phyloP scores from a whole-genome alignment of 2,888 invertebrate genomes.

The Horisme vitalbata region DNA sequence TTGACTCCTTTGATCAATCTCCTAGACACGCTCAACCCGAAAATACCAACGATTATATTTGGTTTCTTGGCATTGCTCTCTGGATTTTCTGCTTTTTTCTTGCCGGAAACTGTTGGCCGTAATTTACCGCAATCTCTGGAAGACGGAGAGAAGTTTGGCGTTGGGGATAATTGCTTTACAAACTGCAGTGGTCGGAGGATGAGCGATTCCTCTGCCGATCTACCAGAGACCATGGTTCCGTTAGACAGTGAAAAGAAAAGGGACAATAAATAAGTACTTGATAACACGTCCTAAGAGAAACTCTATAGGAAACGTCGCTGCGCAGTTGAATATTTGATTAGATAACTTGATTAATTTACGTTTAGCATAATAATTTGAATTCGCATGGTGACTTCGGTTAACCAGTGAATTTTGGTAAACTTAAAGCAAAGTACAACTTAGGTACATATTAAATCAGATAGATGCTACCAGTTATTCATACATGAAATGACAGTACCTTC shows the following conservation, averaged over 20 bases:
- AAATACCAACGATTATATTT: conserved; percentile 90
- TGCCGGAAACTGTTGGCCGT: conserved; percentile 92
- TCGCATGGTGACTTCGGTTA: too few relatives aligned
- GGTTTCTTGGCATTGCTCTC: conserved; percentile 88
- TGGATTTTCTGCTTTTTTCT: conserved; percentile 87
- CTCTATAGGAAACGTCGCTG: neutral
- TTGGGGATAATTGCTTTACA: conserved; percentile 91
- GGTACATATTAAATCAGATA: too few relatives aligned
- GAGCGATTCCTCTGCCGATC: conserved; percentile 61
- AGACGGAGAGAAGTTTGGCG: conserved; percentile 92
- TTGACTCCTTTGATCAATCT: conserved; percentile 90
- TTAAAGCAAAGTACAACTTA: too few relatives aligned
- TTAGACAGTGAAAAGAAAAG: conserved; percentile 65
- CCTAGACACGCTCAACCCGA: conserved; percentile 90
- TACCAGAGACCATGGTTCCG: conserved; percentile 75
- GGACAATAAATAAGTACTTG: conserved; percentile 35
- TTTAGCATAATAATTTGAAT: too few relatives aligned
- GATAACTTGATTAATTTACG: neutral
- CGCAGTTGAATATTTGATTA: conserved; percentile 1
- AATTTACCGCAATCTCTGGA: conserved; percentile 91
- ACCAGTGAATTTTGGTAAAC: too few relatives aligned
- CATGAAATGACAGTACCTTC: too few relatives aligned
- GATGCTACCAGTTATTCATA: too few relatives aligned
- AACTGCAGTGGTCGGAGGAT: conserved; percentile 80
- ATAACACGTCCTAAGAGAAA: conserved; percentile 4